Percentiles rank a stretch among this genome's conserved stretches.
These are phyloP conservation scores for Selenia dentaria DNA, from an alignment of 2,888 invertebrate species.

Conservation along the genomic window DNA sequence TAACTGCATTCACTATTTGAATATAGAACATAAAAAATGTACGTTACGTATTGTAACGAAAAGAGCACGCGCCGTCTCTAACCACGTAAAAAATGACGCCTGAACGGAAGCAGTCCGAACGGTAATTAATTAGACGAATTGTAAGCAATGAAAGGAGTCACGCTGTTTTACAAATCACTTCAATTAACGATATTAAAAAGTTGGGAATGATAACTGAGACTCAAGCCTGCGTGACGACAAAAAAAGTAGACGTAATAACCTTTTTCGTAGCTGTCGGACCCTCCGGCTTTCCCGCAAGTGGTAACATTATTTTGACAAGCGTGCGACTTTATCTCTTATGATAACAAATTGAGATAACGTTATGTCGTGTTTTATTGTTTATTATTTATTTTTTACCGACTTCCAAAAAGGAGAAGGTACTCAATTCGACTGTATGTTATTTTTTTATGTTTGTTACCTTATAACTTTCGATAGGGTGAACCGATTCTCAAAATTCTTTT, in stretches of 20 bases:
- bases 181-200: constrained; percentile 84
- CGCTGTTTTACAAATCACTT: constrained; percentile 85
- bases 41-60: constrained; percentile 21
- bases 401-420: no score
- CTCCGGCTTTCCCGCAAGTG: constrained; percentile 46
- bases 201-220: constrained; percentile 68
- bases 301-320: constrained; percentile 62
- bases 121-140: constrained; percentile 83
- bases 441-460: no score
- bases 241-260: constrained; percentile 36
- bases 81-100: constrained; percentile 69
- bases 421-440: no score
- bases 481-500: no score
- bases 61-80: constrained; percentile 51
- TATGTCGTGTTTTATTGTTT: constrained; percentile 8
- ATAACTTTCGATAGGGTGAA: no score
- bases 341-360: constrained; percentile 41
- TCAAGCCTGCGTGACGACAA: constrained; percentile 64
- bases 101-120: constrained; percentile 79
- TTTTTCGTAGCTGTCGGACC: constrained; percentile 38
- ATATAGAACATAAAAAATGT: no score
- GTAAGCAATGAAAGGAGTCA: constrained; percentile 83
- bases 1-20: no score
- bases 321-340: constrained; percentile 69
- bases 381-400: no score